Base-by-base conservation (phyloP, 2,113 vertebrate species). In the Numenius arquata region DNA sequence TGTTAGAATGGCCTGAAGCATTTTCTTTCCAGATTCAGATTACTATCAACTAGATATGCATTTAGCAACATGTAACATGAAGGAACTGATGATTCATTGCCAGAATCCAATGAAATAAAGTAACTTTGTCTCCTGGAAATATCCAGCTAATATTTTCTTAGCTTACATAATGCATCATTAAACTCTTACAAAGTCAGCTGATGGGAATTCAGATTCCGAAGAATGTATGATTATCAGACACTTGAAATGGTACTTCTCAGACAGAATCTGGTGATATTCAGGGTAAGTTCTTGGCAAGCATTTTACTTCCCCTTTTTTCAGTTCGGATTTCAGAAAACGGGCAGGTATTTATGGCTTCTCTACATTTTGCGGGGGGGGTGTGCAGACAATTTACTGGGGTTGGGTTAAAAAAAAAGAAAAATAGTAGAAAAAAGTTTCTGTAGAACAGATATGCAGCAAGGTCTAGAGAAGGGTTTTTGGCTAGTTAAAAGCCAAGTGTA, bases 51-150 rank as follows among this genome's bases (percentile, higher is more conserved):
- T 82, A 92, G 43, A 96, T 56, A 93, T 75, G 58, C 87, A 94
- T 58, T 68, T 67, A 96, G 66, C 23, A 96, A 40, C 40, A 90
- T 23, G 12, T 66, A 76, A 95, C 75, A 59, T 58, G 77, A 95
- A 82, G 47, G 55, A 97, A 97, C 80, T 93, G 61, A 79, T 86
- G 77, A 91, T 91, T 97, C 89, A 93, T 53, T 97, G 70, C 74
- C 61, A 87, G 91, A 96, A 94, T 85, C 83, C 97, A 98, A 80
- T 78, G 79, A 95, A 97, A 96, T 19, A 92, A 41, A 93, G 93
- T 88, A 94, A 83, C 40, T 81, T 40, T 92, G 52, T 95, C 63
- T 72, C 47, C 36, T 95, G 83, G 45, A 59, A 94, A 76, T 88
- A 88, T 40, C 62, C 82, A 93, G 45, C 11, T 91, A 96, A 84